A percentile compares a stretch with the other conserved stretches of the same genome.
phyloP scores from a whole-genome alignment of 2,888 invertebrate genomes.

The Ischnus inquisitorius region DNA sequence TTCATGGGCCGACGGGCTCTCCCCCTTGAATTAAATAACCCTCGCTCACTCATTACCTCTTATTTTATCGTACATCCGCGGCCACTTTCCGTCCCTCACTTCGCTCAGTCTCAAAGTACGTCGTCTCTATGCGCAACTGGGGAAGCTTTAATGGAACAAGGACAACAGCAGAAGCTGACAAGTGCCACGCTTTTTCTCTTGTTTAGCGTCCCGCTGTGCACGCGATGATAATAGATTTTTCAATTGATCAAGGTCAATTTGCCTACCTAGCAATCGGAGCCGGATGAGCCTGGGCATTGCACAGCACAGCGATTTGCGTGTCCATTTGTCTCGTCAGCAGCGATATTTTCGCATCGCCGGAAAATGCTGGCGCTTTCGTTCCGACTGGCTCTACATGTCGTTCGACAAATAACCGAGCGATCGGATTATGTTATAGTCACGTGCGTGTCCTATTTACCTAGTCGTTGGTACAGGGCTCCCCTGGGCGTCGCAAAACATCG shows the following conservation, averaged over 20 bases:
- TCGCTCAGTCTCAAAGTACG: slow-evolving; percentile 46
- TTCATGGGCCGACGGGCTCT: slow-evolving; percentile 21
- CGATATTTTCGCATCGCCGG: slow-evolving; percentile 87
- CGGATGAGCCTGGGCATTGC: slow-evolving; percentile 87
- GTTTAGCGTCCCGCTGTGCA: background rate
- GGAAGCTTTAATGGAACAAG: slow-evolving; percentile 14
- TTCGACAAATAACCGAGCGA: slow-evolving; percentile 40
- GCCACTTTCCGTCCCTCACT: slow-evolving; percentile 41
- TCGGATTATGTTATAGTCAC: slow-evolving; percentile 1
- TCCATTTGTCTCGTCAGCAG: slow-evolving; percentile 80
- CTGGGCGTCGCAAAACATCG: slow-evolving; percentile 90
- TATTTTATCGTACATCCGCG: slow-evolving; percentile 46
- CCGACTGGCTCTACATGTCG: slow-evolving; percentile 87
- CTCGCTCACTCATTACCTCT: slow-evolving; percentile 49
- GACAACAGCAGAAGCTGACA: background rate
- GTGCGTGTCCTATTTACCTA: slow-evolving; percentile 65
- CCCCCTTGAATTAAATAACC: slow-evolving; percentile 37
- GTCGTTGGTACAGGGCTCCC: slow-evolving; percentile 86
- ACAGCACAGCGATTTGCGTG: slow-evolving; percentile 84
- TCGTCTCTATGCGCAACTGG: slow-evolving; percentile 14
- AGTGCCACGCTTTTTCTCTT: background rate
- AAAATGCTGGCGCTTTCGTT: slow-evolving; percentile 87
- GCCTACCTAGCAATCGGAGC: slow-evolving; percentile 86
- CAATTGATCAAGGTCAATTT: slow-evolving; percentile 27
- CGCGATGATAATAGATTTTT: slow-evolving; percentile 14